A percentile compares a stretch with the other conserved stretches of the same genome.
Evolutionary conservation across 2,888 invertebrate species (phyloP).

Genomic region (Anaspis maculata): DNA sequence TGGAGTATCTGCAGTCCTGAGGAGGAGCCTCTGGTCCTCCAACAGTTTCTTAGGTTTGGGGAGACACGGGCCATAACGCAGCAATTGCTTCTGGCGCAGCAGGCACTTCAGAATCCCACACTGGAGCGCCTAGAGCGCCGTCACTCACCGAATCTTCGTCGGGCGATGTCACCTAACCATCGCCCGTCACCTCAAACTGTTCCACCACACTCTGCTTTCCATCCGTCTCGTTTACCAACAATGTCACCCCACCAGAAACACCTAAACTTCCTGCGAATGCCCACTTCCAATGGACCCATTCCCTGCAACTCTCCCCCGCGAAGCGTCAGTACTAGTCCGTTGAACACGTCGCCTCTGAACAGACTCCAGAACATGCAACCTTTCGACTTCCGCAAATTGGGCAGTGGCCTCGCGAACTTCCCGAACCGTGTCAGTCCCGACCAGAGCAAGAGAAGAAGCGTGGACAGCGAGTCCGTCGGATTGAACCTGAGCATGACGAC

Average conservation of each 20-base stretch:
- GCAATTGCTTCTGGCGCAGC: conserved; percentile 53
- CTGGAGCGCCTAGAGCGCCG: conserved; percentile 50
- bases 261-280: conserved; percentile 44
- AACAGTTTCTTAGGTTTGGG: conserved; percentile 84
- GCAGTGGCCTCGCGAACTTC: conserved; percentile 47
- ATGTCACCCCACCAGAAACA: conserved; percentile 45
- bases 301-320: conserved; percentile 55
- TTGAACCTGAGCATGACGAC: conserved; percentile 53
- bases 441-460: conserved; percentile 44
- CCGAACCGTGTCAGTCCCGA: conserved; percentile 42
- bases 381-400: conserved; percentile 80
- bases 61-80: conserved; percentile 80
- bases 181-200: conserved; percentile 54
- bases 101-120: conserved; percentile 50
- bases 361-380: conserved; percentile 93
- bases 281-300: conserved; percentile 45
- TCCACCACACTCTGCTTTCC: conserved; percentile 44
- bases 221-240: conserved; percentile 39
- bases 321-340: conserved; percentile 51
- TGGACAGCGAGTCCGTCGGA: conserved; percentile 48
- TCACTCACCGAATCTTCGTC: conserved; percentile 35
- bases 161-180: conserved; percentile 59
- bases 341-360: conserved; percentile 67
- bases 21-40: conserved; percentile 85
- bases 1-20: conserved; percentile 83